Conservation (phyloP, 2,888 invertebrate genomes). For the Hyppa rectilinea region DNA sequence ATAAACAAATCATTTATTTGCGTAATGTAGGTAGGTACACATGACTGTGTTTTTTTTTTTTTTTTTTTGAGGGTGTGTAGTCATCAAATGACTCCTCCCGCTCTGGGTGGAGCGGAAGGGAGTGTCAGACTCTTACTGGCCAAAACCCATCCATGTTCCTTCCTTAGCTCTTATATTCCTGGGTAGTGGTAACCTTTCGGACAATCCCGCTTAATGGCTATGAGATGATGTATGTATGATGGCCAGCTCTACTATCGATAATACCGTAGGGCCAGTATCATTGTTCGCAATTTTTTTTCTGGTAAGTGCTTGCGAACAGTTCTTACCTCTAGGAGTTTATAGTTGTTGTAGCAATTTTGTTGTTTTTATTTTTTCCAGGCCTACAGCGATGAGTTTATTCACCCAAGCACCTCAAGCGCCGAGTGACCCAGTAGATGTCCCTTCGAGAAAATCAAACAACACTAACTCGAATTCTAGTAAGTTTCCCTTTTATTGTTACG, state of each 20-base stretch:
- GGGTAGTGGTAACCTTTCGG: too few relatives aligned
- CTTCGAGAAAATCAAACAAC: conserved; percentile 79
- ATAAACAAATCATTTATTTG: too few relatives aligned
- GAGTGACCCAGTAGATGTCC: conserved; percentile 92
- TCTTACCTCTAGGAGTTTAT: not conserved
- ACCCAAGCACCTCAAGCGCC: conserved; percentile 90
- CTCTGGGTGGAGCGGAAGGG: too few relatives aligned
- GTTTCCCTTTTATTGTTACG: conserved; percentile 57
- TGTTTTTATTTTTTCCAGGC: conserved; percentile 79
- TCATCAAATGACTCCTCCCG: too few relatives aligned
- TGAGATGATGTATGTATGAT: too few relatives aligned
- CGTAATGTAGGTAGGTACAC: too few relatives aligned
- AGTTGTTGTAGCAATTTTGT: not conserved
- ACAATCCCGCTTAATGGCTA: too few relatives aligned
- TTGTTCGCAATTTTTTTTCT: not conserved
- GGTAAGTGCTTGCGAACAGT: not conserved
- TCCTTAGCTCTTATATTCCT: too few relatives aligned
- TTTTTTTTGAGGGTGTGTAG: too few relatives aligned
- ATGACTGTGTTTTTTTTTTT: too few relatives aligned
- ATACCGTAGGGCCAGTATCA: not conserved
- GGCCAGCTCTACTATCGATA: not conserved
- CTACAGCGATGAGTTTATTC: conserved; percentile 92
- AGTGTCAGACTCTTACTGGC: too few relatives aligned
- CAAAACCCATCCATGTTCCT: too few relatives aligned
- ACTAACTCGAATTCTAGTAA: conserved; percentile 78